Conservation (phyloP, 2,888 invertebrate genomes). For the Andrena fulva region DNA sequence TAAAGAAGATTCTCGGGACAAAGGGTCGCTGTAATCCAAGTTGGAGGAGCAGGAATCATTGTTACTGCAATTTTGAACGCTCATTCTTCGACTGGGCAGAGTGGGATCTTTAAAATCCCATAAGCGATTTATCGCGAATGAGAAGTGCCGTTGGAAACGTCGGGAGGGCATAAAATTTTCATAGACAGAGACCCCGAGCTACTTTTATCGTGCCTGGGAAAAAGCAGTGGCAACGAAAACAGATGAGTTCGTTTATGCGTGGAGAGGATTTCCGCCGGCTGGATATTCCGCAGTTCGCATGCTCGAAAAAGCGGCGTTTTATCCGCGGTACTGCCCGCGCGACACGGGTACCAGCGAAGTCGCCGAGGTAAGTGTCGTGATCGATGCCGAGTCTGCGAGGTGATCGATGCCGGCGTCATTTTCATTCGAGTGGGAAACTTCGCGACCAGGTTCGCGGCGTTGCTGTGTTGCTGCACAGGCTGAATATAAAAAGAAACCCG, state of each 20-base stretch:
- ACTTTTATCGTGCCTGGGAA: constrained; percentile 42
- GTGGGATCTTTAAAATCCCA: background rate
- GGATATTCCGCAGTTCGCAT: constrained; percentile 34
- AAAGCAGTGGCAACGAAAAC: constrained; percentile 40
- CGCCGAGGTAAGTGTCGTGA: constrained; percentile 40
- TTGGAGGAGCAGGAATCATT: background rate
- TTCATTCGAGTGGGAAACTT: constrained; percentile 55
- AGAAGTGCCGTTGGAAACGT: constrained; percentile 17
- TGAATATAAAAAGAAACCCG: background rate
- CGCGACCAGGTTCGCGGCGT: constrained; percentile 14
- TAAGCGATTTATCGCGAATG: constrained; percentile 51
- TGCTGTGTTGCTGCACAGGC: constrained; percentile 13
- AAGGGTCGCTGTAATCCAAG: background rate
- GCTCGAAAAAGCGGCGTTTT: constrained; percentile 37
- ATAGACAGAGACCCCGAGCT: constrained; percentile 26
- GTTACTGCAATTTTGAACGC: background rate
- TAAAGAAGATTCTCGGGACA: background rate
- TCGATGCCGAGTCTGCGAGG: constrained; percentile 44
- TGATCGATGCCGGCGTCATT: constrained; percentile 53
- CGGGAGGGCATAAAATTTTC: constrained; percentile 51
- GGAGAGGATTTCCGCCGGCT: constrained; percentile 24
- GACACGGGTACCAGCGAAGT: constrained; percentile 1
- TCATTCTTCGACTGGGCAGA: background rate
- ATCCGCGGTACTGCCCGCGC: constrained; percentile 19
- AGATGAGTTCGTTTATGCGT: constrained; percentile 57